Base-by-base conservation (phyloP, 2,113 vertebrate species). In the Rynchops niger region DNA sequence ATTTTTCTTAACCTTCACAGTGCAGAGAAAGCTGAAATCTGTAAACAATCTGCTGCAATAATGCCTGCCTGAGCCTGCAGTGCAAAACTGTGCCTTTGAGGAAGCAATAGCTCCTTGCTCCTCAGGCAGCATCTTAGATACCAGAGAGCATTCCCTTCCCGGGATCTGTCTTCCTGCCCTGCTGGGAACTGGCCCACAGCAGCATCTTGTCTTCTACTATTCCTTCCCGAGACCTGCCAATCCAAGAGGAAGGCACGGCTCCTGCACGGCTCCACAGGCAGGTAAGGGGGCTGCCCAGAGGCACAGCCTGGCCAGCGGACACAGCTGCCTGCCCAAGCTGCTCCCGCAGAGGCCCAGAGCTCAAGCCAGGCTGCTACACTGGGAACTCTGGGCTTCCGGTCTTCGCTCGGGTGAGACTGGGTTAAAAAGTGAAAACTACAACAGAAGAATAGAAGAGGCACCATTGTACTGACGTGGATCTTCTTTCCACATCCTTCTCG, bases 321-420 rank as follows among this genome's bases (percentile, higher is more conserved):
- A 17, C 43, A 22, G 19, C 56, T 5, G 30, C 2, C 45, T 9
- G 22, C 86, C 45, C 82, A 8, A 9, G 26, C 36, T 8, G 55
- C n/a, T 78, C n/a, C 74, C 1, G 8, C 65, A 11, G 11, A 29
- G 47, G n/a, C 22, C 23, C 15, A 11, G n/a, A 1, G 38, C 61
- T 42, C 10, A 6, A 16, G 40, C 30, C 40, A 10, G 23, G 1
- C 69, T 17, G 32, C 32, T 6, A 2, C 0, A 3, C 1, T 4
- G 2, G 26, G 26, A 40, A 1, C 7, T 4, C 71, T 12, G 72
- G 1, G 9, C 3, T 30, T 63, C 15, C 38, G 47, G 42, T 20
- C 47, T 70, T 50, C 12, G 3, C 52, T 45, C 34, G 32, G 42
- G 9, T 15, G n/a, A 18, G 9, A 14, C 25, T 3, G 15, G 13